Evolutionary conservation across 2,113 vertebrate species (phyloP).

Genomic region (Dendropsophus ebraccatus): DNA sequence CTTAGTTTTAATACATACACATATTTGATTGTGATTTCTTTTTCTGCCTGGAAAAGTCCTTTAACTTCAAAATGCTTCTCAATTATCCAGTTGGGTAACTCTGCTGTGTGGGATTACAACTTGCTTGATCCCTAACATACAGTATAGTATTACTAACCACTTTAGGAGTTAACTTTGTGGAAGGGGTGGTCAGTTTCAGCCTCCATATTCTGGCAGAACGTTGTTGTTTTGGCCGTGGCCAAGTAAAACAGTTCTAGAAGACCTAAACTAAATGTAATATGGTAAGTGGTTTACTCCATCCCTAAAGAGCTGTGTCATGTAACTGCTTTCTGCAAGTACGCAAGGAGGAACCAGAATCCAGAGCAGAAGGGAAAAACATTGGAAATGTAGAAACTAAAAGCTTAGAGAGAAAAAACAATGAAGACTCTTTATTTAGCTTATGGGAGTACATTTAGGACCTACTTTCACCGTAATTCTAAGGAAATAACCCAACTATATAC

Average conservation of each 20-base stretch:
- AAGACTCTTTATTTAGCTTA: not conserved
- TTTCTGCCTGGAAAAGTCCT: not conserved
- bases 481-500: too few species aligned
- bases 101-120: not conserved
- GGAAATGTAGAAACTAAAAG: not conserved
- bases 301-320: constrained; percentile 19
- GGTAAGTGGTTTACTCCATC: constrained; percentile 7
- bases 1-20: too few species aligned
- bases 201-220: constrained; percentile 35
- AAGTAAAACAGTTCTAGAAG: constrained; percentile 39
- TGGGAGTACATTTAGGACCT: not conserved
- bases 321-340: not conserved
- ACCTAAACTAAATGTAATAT: constrained; percentile 42
- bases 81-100: not conserved
- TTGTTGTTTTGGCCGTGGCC: constrained; percentile 27
- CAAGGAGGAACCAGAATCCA: not conserved
- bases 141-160: not conserved
- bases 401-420: not conserved
- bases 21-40: too few species aligned
- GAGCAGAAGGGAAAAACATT: not conserved
- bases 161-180: not conserved
- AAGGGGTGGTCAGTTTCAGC: not conserved
- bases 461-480: not conserved
- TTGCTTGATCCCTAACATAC: not conserved
- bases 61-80: not conserved